These are phyloP conservation scores for Phaethornis superciliosus DNA, from an alignment of 2,113 vertebrate species.

Conservation along the genomic window DNA sequence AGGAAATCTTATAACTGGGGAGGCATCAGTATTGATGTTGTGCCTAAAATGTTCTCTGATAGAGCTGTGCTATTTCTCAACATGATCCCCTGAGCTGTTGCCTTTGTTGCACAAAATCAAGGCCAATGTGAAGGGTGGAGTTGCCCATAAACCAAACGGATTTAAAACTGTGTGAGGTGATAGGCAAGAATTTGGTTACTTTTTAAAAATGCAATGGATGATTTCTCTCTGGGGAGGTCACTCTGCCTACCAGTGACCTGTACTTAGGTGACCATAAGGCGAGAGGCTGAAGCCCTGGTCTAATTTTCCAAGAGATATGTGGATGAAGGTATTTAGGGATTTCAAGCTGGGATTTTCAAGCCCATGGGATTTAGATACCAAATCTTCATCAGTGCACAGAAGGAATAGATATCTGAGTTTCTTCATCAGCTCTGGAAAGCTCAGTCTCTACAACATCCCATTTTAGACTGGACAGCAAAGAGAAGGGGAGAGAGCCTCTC, in stretches of 20 bases:
- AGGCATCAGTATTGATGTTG: neutral
- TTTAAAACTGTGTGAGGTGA: neutral
- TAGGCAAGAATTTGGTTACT: neutral
- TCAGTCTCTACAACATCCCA: neutral
- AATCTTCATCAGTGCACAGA: neutral
- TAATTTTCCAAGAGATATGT: neutral
- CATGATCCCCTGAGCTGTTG: neutral
- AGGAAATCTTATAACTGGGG: neutral
- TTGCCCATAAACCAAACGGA: neutral
- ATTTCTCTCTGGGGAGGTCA: neutral
- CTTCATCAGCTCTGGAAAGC: neutral
- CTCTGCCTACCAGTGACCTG: neutral
- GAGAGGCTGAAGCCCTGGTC: neutral
- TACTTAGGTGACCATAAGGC: neutral
- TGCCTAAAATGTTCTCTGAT: neutral
- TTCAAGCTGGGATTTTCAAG: slow-evolving; percentile 30
- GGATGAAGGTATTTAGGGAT: slow-evolving; percentile 8
- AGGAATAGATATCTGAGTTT: neutral
- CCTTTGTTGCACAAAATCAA: neutral
- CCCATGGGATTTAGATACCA: neutral
- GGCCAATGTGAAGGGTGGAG: neutral
- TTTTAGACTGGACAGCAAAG: neutral
- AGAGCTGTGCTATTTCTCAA: neutral
- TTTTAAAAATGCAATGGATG: neutral
- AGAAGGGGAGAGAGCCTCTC: neutral